A percentile compares a stretch with the other conserved stretches of the same genome.
These are phyloP conservation scores for Mormyrus hasselquistii DNA, from an alignment of 2,797 vertebrate genomes.

Conservation along the genomic window DNA sequence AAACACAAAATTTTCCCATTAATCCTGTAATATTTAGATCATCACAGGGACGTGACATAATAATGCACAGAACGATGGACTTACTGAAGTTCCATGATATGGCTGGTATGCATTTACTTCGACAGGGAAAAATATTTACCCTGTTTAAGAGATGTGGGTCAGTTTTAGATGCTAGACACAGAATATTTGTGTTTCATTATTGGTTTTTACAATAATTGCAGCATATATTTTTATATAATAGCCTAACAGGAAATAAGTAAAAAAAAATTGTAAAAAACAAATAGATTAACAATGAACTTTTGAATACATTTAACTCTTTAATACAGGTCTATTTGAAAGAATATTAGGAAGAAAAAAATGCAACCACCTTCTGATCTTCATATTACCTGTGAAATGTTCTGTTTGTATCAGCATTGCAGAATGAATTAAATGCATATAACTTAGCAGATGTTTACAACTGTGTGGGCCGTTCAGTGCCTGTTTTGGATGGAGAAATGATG, in stretches of 20 bases:
- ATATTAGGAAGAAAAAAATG: background rate
- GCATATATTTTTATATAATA: background rate
- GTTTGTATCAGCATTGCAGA: background rate
- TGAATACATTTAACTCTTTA: background rate
- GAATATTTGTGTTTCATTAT: background rate
- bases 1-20: slow-evolving; percentile 20
- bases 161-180: background rate
- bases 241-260: background rate
- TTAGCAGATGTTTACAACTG: background rate
- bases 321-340: background rate
- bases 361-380: background rate
- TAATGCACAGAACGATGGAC: slow-evolving; percentile 44
- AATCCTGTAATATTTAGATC: slow-evolving; percentile 39
- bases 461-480: background rate
- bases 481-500: background rate
- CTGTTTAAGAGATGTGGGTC: background rate
- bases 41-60: slow-evolving; percentile 55
- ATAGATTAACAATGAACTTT: background rate
- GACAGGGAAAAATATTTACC: background rate
- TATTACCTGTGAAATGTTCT: background rate
- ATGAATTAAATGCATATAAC: background rate
- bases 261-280: background rate
- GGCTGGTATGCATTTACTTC: background rate
- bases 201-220: background rate
- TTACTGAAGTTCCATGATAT: slow-evolving; percentile 26